Percentiles rank a stretch among this genome's conserved stretches.
phyloP scores from a whole-genome alignment of 2,888 invertebrate species.

The Neuroscelio doddi region DNA sequence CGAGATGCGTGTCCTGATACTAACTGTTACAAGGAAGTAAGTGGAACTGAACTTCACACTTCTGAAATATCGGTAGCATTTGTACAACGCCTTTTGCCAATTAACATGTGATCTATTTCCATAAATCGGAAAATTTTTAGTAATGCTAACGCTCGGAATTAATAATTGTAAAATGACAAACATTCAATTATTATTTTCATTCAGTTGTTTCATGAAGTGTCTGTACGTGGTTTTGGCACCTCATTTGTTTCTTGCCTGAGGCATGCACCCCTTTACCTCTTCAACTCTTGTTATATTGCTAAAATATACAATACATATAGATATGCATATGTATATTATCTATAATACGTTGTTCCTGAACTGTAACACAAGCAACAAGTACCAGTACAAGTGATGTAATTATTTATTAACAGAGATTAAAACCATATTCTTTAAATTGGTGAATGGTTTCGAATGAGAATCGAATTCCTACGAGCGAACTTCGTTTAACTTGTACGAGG shows the following conservation, averaged over 20 bases:
- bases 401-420: not conserved
- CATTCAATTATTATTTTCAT: slow-evolving; percentile 4
- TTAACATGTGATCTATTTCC: no score
- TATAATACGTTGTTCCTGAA: not conserved
- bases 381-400: slow-evolving; percentile 1
- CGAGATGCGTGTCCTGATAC: no score
- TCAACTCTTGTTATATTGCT: not conserved
- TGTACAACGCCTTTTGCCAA: no score
- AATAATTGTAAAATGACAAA: not conserved
- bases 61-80: no score
- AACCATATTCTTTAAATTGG: slow-evolving; percentile 11
- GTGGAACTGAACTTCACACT: no score
- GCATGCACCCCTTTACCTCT: not conserved
- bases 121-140: no score
- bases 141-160: no score
- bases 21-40: no score
- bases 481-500: slow-evolving; percentile 48
- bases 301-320: not conserved
- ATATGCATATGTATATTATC: not conserved
- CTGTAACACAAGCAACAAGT: slow-evolving; percentile 6
- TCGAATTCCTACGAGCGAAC: slow-evolving; percentile 53
- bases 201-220: not conserved
- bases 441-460: slow-evolving; percentile 47
- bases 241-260: slow-evolving; percentile 5
- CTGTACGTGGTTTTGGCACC: slow-evolving; percentile 3